Conservation (phyloP, 1,140 invertebrate species). For the Amphibalanus amphitrite region DNA sequence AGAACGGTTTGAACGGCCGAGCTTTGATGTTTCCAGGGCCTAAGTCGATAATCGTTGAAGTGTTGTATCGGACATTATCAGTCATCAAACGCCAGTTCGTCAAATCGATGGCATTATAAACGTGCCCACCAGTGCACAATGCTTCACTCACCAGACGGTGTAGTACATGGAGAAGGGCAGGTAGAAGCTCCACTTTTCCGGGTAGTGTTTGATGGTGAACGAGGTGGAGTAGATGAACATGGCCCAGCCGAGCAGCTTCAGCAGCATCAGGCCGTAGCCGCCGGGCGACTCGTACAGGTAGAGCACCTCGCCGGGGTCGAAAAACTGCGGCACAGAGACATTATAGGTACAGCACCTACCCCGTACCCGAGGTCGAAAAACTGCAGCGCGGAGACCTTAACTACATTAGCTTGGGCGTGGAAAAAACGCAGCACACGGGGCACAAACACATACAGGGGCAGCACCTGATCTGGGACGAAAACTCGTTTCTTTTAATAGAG, state of each 20-base stretch:
- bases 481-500: too few species aligned
- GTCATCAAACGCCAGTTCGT: too few species aligned
- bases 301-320: slow-evolving; percentile 72
- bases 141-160: slow-evolving; percentile 53
- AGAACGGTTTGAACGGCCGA: too few species aligned
- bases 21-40: too few species aligned
- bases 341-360: neutral
- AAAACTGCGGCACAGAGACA: too few species aligned
- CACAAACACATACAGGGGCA: too few species aligned
- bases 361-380: too few species aligned
- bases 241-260: slow-evolving; percentile 59
- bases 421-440: neutral
- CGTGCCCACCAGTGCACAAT: neutral
- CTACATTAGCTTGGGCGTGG: slow-evolving; percentile 9
- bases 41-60: slow-evolving; percentile 12
- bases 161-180: slow-evolving; percentile 60
- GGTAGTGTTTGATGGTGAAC: slow-evolving; percentile 66
- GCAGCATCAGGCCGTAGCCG: slow-evolving; percentile 59
- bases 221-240: slow-evolving; percentile 65
- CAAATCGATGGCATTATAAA: neutral
- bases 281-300: slow-evolving; percentile 78
- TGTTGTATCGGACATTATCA: slow-evolving; percentile 6
- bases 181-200: slow-evolving; percentile 49
- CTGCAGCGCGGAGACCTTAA: too few species aligned
- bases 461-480: too few species aligned